Evolutionary conservation across 2,113 vertebrate species (phyloP), one percentile per base, ranked within the genome.

Genomic region (Pithys albifrons): DNA sequence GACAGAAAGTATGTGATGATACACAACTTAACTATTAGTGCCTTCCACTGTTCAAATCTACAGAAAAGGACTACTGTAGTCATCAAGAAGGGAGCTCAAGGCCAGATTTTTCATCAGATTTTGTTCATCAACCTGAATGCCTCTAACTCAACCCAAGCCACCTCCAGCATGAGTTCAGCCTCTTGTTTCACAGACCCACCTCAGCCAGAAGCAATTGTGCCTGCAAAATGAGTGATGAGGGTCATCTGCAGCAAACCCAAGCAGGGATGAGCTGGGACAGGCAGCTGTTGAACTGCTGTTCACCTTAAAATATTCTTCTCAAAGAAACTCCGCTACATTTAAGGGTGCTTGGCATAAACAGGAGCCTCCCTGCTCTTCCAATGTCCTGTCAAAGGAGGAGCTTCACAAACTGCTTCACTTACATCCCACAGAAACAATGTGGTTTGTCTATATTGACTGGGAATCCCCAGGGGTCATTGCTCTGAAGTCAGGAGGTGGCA

Each of bases 211-310:
- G 22, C 25, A 54, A 45, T 24, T 66, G n/a, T 58, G 31, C 46
- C 65, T 70, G 9, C 28, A 80, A 74, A 94, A 64, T 39, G 14
- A 69, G 11, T 2, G 3, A 39, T 27, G 16, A 10, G 48, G 77
- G 24, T 15, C 48, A 72, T 12, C 29, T 4, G 4, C 33, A 57
- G 64, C 48, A 76, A 59, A 61, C 16, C 43, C 29, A n/a, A 0
- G 0, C 0, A 1, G 23, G 19, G 19, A 48, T 13, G 43, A 76
- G 46, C n/a, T 35, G 28, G 43, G 17, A 18, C 52, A 33, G 48
- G 33, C 23, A 51, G 25, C 6, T 54, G 17, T 11, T 41, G 35
- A 74, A 24, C 45, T 41, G 31, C 19, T 59, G n/a, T 59, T 75
- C 29, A 46, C 20, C 28, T 22, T 49, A 39, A 18, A 72, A 43